Conservation (phyloP, 2,888 invertebrate species). For the Hirtodrosophila duncani region DNA sequence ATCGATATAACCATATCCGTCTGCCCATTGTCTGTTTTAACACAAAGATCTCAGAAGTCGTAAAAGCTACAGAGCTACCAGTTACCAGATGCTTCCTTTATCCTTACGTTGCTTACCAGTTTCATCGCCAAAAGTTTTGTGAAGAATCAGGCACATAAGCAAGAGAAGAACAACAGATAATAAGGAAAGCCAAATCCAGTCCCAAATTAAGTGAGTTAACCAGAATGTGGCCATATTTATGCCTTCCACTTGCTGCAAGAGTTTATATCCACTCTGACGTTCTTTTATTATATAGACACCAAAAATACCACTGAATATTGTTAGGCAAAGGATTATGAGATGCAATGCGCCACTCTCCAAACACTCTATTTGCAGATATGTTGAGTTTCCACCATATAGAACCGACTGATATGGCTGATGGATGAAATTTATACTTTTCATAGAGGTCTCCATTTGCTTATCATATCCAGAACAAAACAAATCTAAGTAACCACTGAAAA, state of each 20-base stretch:
- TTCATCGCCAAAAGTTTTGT: constrained; percentile 1
- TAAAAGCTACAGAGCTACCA: too few relatives aligned
- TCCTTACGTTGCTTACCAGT: constrained; percentile 1
- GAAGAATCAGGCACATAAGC: background rate
- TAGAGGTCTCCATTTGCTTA: too few relatives aligned
- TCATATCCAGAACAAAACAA: background rate
- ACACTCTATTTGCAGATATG: background rate
- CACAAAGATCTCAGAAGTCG: too few relatives aligned
- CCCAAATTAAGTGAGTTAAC: constrained; percentile 83
- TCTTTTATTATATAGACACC: constrained; percentile 83
- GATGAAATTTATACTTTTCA: constrained; percentile 41
- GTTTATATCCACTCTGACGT: constrained; percentile 84
- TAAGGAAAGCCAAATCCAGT: constrained; percentile 26
- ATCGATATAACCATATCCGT: too few relatives aligned
- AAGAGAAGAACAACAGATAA: background rate
- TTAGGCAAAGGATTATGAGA: constrained; percentile 83
- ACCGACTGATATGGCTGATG: constrained; percentile 85
- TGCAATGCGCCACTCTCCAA: background rate
- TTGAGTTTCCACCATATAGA: constrained; percentile 80
- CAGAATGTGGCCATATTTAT: constrained; percentile 85
- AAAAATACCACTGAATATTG: constrained; percentile 83
- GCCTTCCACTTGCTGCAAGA: constrained; percentile 87
- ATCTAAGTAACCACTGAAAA: background rate
- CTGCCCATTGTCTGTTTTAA: too few relatives aligned
- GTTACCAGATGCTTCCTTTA: too few relatives aligned